Evolutionary conservation across 2,888 invertebrate species (phyloP).

Genomic region (Microplitis manilae): DNA sequence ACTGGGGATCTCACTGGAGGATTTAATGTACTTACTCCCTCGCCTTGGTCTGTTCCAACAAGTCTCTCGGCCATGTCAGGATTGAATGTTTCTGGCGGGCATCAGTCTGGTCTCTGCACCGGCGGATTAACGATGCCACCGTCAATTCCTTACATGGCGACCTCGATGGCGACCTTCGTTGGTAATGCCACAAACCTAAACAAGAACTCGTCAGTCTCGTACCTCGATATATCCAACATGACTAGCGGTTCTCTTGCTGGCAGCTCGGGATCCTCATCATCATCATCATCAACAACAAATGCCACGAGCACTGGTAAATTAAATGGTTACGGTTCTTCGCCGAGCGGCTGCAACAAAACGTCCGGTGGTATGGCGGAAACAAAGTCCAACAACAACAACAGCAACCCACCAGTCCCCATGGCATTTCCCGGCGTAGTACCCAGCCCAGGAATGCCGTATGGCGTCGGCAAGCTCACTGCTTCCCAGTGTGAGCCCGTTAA

Average conservation of each 20-base stretch:
- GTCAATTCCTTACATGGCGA: constrained; percentile 68
- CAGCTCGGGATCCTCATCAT: neutral
- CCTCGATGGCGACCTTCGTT: constrained; percentile 70
- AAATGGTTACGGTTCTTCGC: constrained; percentile 48
- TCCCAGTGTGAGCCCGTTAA: constrained; percentile 26
- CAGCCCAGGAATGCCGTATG: constrained; percentile 16
- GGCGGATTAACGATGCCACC: constrained; percentile 62
- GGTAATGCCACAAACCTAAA: constrained; percentile 68
- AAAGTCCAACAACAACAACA: neutral
- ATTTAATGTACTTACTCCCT: constrained; percentile 54
- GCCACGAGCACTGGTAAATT: neutral
- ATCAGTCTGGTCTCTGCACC: constrained; percentile 61
- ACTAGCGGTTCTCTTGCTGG: constrained; percentile 61
- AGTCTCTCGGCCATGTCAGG: constrained; percentile 62
- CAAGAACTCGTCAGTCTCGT: constrained; percentile 67
- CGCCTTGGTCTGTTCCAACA: constrained; percentile 59
- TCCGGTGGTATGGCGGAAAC: constrained; percentile 42
- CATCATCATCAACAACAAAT: neutral
- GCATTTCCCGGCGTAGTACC: constrained; percentile 55
- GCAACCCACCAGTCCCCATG: constrained; percentile 54
- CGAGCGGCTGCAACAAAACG: constrained; percentile 38
- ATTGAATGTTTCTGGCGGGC: constrained; percentile 57
- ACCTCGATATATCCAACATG: constrained; percentile 70
- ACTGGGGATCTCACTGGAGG: constrained; percentile 37
- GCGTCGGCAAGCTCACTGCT: constrained; percentile 12